Evolutionary conservation across 2,888 invertebrate genomes (phyloP), one percentile per base, ranked within the genome.

Genomic region (Falcaria lacertinaria): DNA sequence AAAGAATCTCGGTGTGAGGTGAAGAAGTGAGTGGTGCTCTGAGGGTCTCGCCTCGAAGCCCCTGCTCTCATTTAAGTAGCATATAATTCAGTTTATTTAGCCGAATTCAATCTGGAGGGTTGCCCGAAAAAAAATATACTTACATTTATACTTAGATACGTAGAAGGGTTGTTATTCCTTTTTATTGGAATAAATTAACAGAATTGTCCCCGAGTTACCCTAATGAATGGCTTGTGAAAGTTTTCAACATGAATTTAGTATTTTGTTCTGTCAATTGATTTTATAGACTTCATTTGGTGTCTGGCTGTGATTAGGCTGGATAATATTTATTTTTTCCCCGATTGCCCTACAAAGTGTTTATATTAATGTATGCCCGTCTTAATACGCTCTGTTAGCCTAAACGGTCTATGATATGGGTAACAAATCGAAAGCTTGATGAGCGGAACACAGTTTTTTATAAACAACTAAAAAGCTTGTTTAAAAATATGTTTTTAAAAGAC

Each of bases 61-160:
- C 80, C 84, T 91, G 91, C 92, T 91, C 91, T 91, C 90, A 90
- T 91, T 91, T 92, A 92, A 92, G 91, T 91, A 92, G 91, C 91
- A 91, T 90, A 91, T 92, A 92, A 92, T 92, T 92, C 91, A 91
- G 91, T 92, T 92, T 91, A 85, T 88, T 89, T 88, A 84, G 77
- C 67, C 78, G 77, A 87, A 87, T 87, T 82, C 73, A 80, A 85
- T 80, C 75, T 65, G 64, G 70, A 75, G 75, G 76, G 74, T 69
- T 69, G 67, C 45, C 45, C 50, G 57, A 52, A 60, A 67, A 71
- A n/a, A 70, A 67, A 67, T 54, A 52, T 50, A 35, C 25, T 15
- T 16, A 37, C 38, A 32, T 46, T 17, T 35, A 33, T 7, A 15
- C 17, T 34, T n/a, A 16, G 15, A 7, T 35, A 8, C 35, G 16